Evolutionary conservation across 2,888 invertebrate genomes (phyloP), one percentile per base, ranked within the genome.

Genomic region (Drosophila heteroneura): DNA sequence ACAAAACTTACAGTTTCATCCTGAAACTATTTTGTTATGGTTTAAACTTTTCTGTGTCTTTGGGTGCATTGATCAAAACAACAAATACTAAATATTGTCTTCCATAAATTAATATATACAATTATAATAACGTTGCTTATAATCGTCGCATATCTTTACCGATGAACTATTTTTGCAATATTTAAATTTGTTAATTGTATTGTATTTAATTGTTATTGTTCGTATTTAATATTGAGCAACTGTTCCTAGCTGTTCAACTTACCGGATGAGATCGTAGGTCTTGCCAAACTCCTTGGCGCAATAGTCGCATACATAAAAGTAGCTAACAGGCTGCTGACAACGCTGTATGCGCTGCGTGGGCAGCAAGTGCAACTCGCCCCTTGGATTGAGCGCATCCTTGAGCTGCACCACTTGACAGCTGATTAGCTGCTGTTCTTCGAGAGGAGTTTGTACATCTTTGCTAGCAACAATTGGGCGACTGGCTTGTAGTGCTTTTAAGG

Each of bases 181-280:
- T 35, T 35, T 35, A 35, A 14, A 4, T 35, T 14, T 14, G 7
- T 9, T 32, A 9, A 32, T 9, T 32, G 9, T 32, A 32, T 32
- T 32, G 32, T 32, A 32, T 32, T 32, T 35, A 5, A 35, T 22
- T 33, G 33, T 33, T 0, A 33, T 35, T 35, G 5, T 5, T 35
- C 1, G 14, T 35, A 35, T 35, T 35, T 35, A 35, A 5, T 47
- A 9, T 22, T 22, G 22, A 14, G 47, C 22, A 44, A 53, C 22
- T 53, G n/a, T 53, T 32, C 7, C n/a, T 32, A 26, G 30, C 1
- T 26, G 1, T 10, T 26, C 5, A 33, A 44, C 35, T 51, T 64
- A 91, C 92, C 92, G 90, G 35, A 92, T 71, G 3, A 90, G 74
- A 75, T 92, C 87, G 64, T 86, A 89, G 0, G 75, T 71, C 30